Evolutionary conservation across 1,140 invertebrate species (phyloP), one percentile per base, ranked within the genome.

Genomic region (Drosophila murphyi): DNA sequence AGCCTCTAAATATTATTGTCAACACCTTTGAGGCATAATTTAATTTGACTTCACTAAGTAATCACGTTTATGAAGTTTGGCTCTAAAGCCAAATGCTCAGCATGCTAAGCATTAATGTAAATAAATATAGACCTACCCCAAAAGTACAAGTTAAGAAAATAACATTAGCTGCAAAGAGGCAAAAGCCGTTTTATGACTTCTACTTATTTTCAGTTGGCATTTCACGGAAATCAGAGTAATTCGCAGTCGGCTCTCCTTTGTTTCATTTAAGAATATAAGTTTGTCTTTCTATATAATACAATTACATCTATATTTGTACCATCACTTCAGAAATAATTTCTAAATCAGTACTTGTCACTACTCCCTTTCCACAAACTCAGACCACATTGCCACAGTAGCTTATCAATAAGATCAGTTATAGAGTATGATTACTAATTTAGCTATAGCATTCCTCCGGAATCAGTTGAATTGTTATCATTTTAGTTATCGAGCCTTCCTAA

Each of bases 121-220:
- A 20, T 20, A 20, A 20, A 20, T 20, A 20, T 2, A 7, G 55
- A 72, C 70, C 71, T 73, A 73, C 71, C 71, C 20, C 71, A 73
- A 73, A 72, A 73, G 68, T 68, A 73, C 48, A 60, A 39, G 65
- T 52, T 29, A 8, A 32, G n/a, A 56, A 3, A 57, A 32, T 6
- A 51, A 43, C 31, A 64, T 56, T 56, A 20, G 6, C 3, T 10
- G 7, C 12, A 72, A 31, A 47, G 59, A 34, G 32, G 20, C 28
- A 32, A 20, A 69, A 45, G 20, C 20, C 20, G 0, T 20, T 1
- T 20, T 20, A 20, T 20, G 1, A 20, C 20, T 20, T 20, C 20
- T 2, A 20, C 1, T 20, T 20, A 2, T 20, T 20, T 20, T 20
- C 20, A 20, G 20, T 20, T 20, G 20, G 20, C 1, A 20, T 20